Evolutionary conservation across 2,797 vertebrate species (phyloP).

Genomic region (Sphenopsis melanotis): DNA sequence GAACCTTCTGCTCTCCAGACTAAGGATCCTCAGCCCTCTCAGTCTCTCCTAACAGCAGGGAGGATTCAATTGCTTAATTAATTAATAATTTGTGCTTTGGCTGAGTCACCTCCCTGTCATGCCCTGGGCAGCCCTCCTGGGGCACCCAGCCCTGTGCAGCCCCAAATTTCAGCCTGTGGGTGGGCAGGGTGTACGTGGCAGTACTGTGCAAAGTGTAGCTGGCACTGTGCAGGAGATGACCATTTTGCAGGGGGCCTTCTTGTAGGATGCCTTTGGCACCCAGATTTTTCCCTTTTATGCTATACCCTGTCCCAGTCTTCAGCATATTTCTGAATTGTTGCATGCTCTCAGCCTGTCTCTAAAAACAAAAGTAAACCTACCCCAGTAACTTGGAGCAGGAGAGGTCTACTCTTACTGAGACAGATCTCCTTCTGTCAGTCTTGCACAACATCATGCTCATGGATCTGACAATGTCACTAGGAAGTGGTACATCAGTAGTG

Average conservation of each 20-base stretch:
- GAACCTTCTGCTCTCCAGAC: neutral
- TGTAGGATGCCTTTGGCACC: neutral
- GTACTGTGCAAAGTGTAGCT: neutral
- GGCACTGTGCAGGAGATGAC: neutral
- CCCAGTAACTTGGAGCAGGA: neutral
- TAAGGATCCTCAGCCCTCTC: neutral
- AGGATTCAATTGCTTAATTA: neutral
- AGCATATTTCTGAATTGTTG: neutral
- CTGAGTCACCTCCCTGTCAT: neutral
- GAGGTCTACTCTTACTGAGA: neutral
- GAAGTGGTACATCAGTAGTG: neutral
- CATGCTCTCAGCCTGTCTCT: neutral
- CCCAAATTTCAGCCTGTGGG: accelerated
- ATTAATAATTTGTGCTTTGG: neutral
- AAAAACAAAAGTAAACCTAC: neutral
- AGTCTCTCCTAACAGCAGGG: neutral
- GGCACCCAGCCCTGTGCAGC: no score
- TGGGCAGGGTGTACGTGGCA: accelerated
- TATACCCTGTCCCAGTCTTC: neutral
- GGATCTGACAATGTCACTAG: neutral
- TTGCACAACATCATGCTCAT: neutral
- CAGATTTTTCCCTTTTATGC: neutral
- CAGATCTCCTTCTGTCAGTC: neutral
- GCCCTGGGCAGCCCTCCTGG: accelerated
- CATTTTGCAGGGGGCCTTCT: neutral